Percentiles rank a stretch among this genome's conserved stretches.
Evolutionary conservation across 2,113 vertebrate species (phyloP).

Genomic region (Naja naja): DNA sequence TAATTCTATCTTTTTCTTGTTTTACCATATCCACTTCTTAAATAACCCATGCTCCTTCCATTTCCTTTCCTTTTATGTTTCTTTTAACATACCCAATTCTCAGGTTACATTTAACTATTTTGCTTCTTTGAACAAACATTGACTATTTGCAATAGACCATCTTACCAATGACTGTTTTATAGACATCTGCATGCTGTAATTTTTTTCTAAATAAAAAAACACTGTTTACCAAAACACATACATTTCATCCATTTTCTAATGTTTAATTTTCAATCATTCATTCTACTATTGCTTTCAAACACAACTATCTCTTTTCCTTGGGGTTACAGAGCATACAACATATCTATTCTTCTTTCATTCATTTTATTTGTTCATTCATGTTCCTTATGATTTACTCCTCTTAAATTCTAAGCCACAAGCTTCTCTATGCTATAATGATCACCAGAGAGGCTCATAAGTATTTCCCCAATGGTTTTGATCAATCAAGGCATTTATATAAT

Average conservation of each 20-base stretch:
- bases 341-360: background rate
- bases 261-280: background rate
- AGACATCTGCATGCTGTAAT: background rate
- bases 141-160: background rate
- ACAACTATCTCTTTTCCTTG: background rate
- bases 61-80: background rate
- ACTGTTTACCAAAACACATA: background rate
- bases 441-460: background rate
- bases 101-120: background rate
- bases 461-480: background rate
- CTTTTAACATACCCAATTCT: background rate
- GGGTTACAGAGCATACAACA: background rate
- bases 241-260: background rate
- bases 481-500: background rate
- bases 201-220: background rate
- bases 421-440: background rate
- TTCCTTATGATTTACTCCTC: background rate
- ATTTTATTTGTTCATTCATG: background rate
- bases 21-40: background rate
- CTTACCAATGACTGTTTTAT: background rate
- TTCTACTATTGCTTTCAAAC: background rate
- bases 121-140: background rate
- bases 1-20: background rate
- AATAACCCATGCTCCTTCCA: background rate
- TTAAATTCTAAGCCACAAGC: background rate